These are phyloP conservation scores for Melanotaenia pygmaea DNA, from an alignment of 2,797 vertebrate genomes.

Conservation along the genomic window DNA sequence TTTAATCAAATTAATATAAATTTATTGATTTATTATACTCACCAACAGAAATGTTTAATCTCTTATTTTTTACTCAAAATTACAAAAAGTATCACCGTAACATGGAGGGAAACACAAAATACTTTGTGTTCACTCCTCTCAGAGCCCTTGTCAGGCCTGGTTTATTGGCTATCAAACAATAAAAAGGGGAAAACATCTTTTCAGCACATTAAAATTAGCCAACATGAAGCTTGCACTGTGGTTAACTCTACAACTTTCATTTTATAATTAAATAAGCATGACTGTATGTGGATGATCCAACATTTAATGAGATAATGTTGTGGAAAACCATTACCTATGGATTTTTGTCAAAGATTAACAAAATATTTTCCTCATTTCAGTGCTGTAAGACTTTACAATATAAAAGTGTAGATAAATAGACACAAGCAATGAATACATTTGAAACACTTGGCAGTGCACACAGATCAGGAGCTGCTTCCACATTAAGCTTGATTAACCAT, in stretches of 20 bases:
- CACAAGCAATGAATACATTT: conserved; percentile 4
- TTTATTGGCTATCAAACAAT: not conserved
- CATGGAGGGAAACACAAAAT: not conserved
- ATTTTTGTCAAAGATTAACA: not conserved
- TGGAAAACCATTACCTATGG: not conserved
- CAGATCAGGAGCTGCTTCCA: conserved; percentile 6
- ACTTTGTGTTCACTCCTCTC: not conserved
- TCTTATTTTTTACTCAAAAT: not conserved
- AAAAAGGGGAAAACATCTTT: not conserved
- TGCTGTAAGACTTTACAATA: not conserved
- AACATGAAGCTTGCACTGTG: not conserved
- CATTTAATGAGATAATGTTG: not conserved
- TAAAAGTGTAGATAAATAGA: not conserved
- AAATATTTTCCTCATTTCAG: not conserved
- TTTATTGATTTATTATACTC: not conserved
- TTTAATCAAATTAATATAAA: not conserved
- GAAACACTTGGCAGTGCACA: not conserved
- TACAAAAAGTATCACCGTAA: not conserved
- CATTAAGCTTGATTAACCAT: not conserved
- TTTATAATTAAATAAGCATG: not conserved
- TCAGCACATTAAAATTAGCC: no score
- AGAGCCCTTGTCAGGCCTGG: not conserved
- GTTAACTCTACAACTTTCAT: no score
- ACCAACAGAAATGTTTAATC: not conserved
- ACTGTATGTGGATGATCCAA: not conserved